phyloP scores from a whole-genome alignment of 2,797 vertebrate species.

The Xenentodon cancila region DNA sequence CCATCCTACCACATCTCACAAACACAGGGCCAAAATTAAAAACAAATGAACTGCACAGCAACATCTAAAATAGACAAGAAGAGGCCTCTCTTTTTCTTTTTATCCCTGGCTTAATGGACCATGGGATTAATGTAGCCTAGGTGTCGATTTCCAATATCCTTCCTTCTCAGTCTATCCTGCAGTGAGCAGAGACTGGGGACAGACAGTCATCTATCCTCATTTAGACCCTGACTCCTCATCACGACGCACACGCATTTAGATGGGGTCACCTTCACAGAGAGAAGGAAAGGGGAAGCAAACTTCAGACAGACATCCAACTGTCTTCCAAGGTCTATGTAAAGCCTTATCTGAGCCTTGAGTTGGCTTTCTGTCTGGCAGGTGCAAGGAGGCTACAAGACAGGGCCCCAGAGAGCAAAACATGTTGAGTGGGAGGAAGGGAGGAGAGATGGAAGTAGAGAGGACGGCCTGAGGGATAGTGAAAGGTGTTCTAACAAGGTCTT shows the following conservation, averaged over 20 bases:
- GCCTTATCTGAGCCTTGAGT: conserved; percentile 65
- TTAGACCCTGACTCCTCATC: conserved; percentile 77
- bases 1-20: conserved; percentile 28
- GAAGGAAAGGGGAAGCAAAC: conserved; percentile 45
- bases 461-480: conserved; percentile 53
- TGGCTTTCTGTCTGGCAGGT: conserved; percentile 57
- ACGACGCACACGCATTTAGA: conserved; percentile 41
- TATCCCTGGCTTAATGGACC: conserved; percentile 78
- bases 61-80: conserved; percentile 65
- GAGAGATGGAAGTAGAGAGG: conserved; percentile 1
- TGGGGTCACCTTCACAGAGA: conserved; percentile 74
- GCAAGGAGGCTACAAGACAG: conserved; percentile 46
- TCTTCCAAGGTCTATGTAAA: conserved; percentile 63
- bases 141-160: conserved; percentile 81
- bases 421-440: background rate
- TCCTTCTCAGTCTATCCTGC: conserved; percentile 61
- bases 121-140: conserved; percentile 80
- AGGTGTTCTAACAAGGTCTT: conserved; percentile 66
- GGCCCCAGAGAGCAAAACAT: conserved; percentile 28
- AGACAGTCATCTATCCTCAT: conserved; percentile 80
- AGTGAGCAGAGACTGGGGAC: conserved; percentile 73
- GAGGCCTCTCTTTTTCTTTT: conserved; percentile 55
- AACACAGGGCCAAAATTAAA: conserved; percentile 26
- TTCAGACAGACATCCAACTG: conserved; percentile 65
- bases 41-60: conserved; percentile 42